Evolutionary conservation across 2,888 invertebrate genomes (phyloP).

Genomic region (Drosophila robusta): DNA sequence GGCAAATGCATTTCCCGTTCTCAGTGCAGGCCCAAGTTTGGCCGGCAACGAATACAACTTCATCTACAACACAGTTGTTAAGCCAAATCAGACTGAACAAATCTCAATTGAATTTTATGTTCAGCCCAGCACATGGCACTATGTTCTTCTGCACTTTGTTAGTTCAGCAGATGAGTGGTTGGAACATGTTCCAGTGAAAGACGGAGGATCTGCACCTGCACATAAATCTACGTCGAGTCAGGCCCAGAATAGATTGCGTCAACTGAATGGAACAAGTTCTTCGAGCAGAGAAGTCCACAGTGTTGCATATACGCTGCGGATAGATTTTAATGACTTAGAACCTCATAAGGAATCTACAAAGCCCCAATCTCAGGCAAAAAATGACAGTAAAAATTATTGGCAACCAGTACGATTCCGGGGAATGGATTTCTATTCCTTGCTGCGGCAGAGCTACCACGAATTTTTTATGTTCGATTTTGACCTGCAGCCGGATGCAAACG

Average conservation of each 20-base stretch:
- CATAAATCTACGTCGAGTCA: background rate
- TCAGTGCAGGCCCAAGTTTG: constrained; percentile 8
- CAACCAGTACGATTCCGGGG: constrained; percentile 69
- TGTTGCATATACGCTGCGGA: constrained; percentile 74
- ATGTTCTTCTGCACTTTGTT: constrained; percentile 85
- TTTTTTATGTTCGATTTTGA: constrained; percentile 92
- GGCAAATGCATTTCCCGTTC: constrained; percentile 86
- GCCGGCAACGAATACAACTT: constrained; percentile 85
- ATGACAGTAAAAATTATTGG: constrained; percentile 53
- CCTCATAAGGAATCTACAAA: constrained; percentile 29
- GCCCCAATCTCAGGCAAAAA: constrained; percentile 2
- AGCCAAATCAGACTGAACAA: constrained; percentile 85
- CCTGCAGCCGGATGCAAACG: constrained; percentile 88
- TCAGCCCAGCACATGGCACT: constrained; percentile 88
- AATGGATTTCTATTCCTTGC: constrained; percentile 84
- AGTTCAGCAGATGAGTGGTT: constrained; percentile 11
- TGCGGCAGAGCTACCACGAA: constrained; percentile 89
- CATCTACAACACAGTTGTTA: constrained; percentile 86
- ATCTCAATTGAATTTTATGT: constrained; percentile 86
- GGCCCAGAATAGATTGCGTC: constrained; percentile 5
- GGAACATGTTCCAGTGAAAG: background rate
- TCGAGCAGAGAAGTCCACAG: constrained; percentile 39
- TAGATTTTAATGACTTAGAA: constrained; percentile 68
- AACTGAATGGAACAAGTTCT: constrained; percentile 23
- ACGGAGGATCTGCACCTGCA: background rate